phyloP scores from a whole-genome alignment of 2,797 vertebrate species.

The Pampus argenteus region DNA sequence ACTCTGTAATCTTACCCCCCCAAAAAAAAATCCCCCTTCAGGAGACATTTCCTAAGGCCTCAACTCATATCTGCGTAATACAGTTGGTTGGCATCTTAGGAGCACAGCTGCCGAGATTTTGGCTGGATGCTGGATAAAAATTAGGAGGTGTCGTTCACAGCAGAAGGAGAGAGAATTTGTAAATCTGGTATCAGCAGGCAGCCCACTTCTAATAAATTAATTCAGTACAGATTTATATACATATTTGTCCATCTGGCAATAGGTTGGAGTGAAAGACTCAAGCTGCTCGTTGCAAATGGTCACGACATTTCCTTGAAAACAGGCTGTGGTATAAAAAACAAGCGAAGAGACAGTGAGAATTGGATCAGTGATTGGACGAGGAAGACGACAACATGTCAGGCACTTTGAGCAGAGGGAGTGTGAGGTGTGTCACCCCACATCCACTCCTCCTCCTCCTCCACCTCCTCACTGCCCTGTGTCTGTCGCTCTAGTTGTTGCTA shows the following conservation, averaged over 20 bases:
- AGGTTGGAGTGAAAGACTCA: not conserved
- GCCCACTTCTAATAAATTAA: not conserved
- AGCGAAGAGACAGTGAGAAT: not conserved
- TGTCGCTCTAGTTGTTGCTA: slow-evolving; percentile 71
- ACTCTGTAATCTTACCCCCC: slow-evolving; percentile 41
- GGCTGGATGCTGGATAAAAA: slow-evolving; percentile 12
- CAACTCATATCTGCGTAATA: slow-evolving; percentile 54
- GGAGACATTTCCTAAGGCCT: slow-evolving; percentile 52
- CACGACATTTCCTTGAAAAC: slow-evolving; percentile 8
- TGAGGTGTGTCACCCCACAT: too few species aligned
- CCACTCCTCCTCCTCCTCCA: slow-evolving; percentile 67
- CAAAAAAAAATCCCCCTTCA: slow-evolving; percentile 45
- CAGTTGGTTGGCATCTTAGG: slow-evolving; percentile 46
- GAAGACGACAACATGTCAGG: slow-evolving; percentile 9
- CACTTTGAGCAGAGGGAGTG: not conserved
- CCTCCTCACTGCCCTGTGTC: slow-evolving; percentile 4
- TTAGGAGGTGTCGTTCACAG: slow-evolving; percentile 23
- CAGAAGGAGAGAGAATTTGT: slow-evolving; percentile 10
- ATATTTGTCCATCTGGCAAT: not conserved
- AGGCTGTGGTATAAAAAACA: too few species aligned
- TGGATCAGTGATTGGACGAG: not conserved
- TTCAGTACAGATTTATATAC: not conserved
- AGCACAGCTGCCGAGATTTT: slow-evolving; percentile 26
- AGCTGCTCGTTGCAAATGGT: slow-evolving; percentile 13
- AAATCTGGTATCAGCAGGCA: slow-evolving; percentile 23